phyloP scores from a whole-genome alignment of 2,888 invertebrate genomes.

The Dolichomitus sp. region DNA sequence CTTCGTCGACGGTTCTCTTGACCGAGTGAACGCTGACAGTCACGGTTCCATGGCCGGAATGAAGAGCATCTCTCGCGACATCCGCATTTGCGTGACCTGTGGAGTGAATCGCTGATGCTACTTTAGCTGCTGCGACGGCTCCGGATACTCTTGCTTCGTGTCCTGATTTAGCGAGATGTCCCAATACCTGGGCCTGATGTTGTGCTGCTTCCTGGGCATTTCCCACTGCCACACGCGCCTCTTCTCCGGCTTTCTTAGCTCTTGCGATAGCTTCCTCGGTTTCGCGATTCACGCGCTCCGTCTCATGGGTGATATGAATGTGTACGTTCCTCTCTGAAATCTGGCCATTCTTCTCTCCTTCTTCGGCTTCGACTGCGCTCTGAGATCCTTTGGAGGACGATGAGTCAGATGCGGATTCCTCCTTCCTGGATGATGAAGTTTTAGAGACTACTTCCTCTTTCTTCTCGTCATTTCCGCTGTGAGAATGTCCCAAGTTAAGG shows the following conservation, averaged over 20 bases:
- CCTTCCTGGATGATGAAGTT: neutral
- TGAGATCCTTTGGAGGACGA: too few species aligned
- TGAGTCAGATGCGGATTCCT: too few species aligned
- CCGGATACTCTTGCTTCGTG: neutral
- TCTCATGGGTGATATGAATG: neutral
- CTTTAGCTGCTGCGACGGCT: neutral
- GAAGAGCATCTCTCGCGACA: neutral
- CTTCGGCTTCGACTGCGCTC: neutral
- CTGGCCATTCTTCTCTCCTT: neutral
- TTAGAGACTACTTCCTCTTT: neutral
- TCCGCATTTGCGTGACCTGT: neutral
- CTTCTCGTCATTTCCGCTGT: neutral
- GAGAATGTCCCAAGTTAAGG: neutral
- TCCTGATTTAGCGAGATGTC: neutral
- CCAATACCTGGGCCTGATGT: neutral
- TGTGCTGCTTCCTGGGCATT: neutral
- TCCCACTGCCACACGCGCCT: neutral
- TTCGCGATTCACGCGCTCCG: neutral
- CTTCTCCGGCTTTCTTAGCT: neutral
- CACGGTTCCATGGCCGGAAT: neutral
- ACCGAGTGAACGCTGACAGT: neutral
- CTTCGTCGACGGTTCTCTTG: neutral
- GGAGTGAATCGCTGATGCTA: neutral
- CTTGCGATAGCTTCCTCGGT: neutral
- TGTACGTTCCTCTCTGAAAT: too few species aligned